phyloP scores from a whole-genome alignment of 2,113 vertebrate genomes.

The Psilopogon haemacephalus region DNA sequence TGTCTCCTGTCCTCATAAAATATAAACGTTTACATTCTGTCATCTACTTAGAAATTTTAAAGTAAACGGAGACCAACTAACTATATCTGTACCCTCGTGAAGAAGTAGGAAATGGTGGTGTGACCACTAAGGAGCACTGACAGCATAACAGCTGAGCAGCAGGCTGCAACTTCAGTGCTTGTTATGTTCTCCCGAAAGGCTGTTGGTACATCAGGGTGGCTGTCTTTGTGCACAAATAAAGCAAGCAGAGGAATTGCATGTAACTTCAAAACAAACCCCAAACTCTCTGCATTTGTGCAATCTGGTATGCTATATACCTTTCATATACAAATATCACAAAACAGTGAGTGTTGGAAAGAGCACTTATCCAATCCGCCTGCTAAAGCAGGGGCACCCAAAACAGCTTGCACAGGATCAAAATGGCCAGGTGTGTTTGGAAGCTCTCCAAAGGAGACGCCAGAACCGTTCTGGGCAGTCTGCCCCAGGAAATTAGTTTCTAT shows the following conservation, averaged over 20 bases:
- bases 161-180: background rate
- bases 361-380: background rate
- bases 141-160: background rate
- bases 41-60: accelerated
- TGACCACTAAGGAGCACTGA: accelerated
- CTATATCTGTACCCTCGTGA: accelerated
- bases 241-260: accelerated
- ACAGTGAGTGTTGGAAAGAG: background rate
- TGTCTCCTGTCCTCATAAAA: no score
- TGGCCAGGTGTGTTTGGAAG: background rate
- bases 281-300: background rate
- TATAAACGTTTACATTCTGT: no score
- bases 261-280: background rate
- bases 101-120: accelerated
- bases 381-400: background rate
- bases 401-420: background rate
- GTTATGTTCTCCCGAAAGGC: accelerated
- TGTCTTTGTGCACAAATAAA: accelerated
- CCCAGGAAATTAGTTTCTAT: background rate
- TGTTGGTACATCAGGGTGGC: accelerated
- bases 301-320: accelerated
- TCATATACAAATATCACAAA: accelerated
- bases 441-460: no score
- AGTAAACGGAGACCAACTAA: accelerated
- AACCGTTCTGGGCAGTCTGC: no score